Evolutionary conservation across 2,797 vertebrate genomes (phyloP).

Genomic region (Adrianichthys oophorus): DNA sequence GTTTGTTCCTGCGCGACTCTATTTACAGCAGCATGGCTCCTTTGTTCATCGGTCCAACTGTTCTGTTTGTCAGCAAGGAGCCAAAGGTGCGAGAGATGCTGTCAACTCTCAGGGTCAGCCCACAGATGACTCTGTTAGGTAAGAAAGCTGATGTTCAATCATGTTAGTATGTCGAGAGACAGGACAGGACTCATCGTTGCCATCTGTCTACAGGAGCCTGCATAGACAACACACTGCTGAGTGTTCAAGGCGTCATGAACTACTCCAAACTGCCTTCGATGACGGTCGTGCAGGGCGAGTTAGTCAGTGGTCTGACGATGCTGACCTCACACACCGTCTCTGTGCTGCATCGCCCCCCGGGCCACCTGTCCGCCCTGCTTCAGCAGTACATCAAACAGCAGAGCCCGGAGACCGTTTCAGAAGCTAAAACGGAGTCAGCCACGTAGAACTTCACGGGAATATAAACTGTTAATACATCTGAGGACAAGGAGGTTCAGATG

Average conservation of each 20-base stretch:
- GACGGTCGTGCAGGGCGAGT: constrained; percentile 75
- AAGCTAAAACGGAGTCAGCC: constrained; percentile 37
- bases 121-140: constrained; percentile 88
- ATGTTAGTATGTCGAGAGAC: no score
- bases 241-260: constrained; percentile 79
- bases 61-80: constrained; percentile 86
- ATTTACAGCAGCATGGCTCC: constrained; percentile 81
- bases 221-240: constrained; percentile 86
- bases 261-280: constrained; percentile 85
- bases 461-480: not conserved
- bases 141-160: constrained; percentile 3
- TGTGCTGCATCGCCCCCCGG: constrained; percentile 80
- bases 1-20: constrained; percentile 76
- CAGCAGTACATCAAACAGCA: constrained; percentile 82
- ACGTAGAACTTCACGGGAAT: constrained; percentile 29
- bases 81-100: constrained; percentile 88
- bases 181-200: not conserved
- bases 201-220: constrained; percentile 81
- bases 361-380: constrained; percentile 79
- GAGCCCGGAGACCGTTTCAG: constrained; percentile 5
- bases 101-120: constrained; percentile 70
- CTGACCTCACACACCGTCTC: constrained; percentile 76
- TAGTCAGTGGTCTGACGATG: constrained; percentile 80
- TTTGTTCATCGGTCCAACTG: constrained; percentile 84
- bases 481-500: no score